Percentiles rank a stretch among this genome's conserved stretches.
Conservation (phyloP, 2,113 vertebrate species). For the Agapornis roseicollis region DNA sequence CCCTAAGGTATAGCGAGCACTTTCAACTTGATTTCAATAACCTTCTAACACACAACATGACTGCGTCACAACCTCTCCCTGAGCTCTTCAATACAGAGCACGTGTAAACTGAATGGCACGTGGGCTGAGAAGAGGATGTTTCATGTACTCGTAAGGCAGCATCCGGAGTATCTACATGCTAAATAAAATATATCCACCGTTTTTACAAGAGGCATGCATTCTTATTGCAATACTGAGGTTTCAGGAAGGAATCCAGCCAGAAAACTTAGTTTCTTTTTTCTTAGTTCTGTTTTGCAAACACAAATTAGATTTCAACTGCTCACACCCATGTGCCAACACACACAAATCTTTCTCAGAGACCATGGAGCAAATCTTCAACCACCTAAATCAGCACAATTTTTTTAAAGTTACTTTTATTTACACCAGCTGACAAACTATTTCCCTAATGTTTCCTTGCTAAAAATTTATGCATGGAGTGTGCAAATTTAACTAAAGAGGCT, state of each 20-base stretch:
- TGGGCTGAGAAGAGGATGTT: neutral
- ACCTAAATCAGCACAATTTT: rapidly evolving
- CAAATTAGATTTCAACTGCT: neutral
- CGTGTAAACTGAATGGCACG: rapidly evolving
- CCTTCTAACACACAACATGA: neutral
- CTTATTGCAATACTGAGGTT: rapidly evolving
- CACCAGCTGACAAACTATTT: neutral
- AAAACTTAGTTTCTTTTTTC: neutral
- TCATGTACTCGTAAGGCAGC: neutral
- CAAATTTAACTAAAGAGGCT: neutral
- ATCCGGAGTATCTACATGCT: rapidly evolving
- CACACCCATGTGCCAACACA: neutral
- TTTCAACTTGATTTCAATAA: neutral
- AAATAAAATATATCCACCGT: rapidly evolving
- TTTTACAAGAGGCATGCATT: rapidly evolving
- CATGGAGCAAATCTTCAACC: neutral
- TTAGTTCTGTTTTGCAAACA: neutral
- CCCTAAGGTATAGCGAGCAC: neutral
- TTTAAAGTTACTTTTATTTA: neutral
- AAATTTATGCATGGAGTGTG: neutral
- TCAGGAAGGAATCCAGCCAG: neutral
- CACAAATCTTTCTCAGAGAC: neutral
- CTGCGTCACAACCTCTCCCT: neutral
- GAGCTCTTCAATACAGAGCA: rapidly evolving
- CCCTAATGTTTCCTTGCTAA: neutral